Conservation (phyloP, 2,888 invertebrate genomes). For the Trypoxylon attenuatum region DNA sequence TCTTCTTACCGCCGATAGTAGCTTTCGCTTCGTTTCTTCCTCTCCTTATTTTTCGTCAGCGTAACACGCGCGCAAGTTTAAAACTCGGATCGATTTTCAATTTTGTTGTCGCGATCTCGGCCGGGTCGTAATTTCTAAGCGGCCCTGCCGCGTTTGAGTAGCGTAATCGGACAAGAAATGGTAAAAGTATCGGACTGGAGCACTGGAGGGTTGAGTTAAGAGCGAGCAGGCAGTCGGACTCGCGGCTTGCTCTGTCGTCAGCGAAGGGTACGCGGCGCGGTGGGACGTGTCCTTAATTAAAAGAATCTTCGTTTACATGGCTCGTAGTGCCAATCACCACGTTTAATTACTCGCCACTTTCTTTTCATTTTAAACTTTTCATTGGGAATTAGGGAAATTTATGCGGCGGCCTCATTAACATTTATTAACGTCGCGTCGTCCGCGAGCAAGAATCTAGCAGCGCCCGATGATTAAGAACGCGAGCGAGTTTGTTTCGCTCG, state of each 20-base stretch:
- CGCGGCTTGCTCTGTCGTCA: too few species aligned
- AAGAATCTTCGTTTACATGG: slow-evolving; percentile 50
- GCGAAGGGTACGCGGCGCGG: neutral
- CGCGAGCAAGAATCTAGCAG: slow-evolving; percentile 11
- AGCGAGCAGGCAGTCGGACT: neutral
- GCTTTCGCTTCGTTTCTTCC: too few species aligned
- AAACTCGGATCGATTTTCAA: neutral
- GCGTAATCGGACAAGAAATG: neutral
- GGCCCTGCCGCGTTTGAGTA: neutral
- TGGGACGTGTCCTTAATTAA: slow-evolving; percentile 47
- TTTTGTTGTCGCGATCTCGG: neutral
- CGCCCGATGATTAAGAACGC: slow-evolving; percentile 35
- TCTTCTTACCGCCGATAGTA: too few species aligned
- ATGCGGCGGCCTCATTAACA: slow-evolving; percentile 58
- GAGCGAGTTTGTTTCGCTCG: slow-evolving; percentile 37
- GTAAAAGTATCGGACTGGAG: neutral
- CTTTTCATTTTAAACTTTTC: slow-evolving; percentile 61
- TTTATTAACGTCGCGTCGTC: slow-evolving; percentile 57
- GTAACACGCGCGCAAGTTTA: neutral
- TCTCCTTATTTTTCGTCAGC: too few species aligned
- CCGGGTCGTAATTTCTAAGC: neutral
- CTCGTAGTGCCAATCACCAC: slow-evolving; percentile 51
- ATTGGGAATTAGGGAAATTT: slow-evolving; percentile 59
- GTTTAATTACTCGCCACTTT: slow-evolving; percentile 63
- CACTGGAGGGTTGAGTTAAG: slow-evolving; percentile 25